Evolutionary conservation across 2,797 vertebrate genomes (phyloP), one percentile per base, ranked within the genome.

Genomic region (Sciurus carolinensis): DNA sequence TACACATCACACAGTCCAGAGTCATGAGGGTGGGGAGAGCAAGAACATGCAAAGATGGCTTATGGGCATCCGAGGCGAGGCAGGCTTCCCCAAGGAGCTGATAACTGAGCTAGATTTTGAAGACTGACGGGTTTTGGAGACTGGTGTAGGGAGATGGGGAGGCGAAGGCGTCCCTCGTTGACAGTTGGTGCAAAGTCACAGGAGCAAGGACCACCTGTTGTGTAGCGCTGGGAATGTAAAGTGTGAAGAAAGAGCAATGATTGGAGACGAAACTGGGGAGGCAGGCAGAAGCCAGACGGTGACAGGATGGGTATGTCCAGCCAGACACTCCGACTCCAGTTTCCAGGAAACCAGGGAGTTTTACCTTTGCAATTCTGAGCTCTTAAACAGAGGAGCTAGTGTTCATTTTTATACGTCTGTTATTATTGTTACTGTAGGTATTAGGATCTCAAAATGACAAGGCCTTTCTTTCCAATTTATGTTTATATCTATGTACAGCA

Each of bases 361-460:
- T 87, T 72, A 87, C 33, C 71, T 95, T 87, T 88, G 44, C 33
- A 71, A 8, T 14, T 69, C 4, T 50, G 83, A 80, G 47, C 50
- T 77, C 11, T 57, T 91, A 36, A 90, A 76, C 36, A n/a, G 20
- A 95, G 36, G 9, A 88, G 36, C 26, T 50, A 79, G 11, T 39
- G 66, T 73, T 85, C 47, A 71, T 73, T 62, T 90, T 57, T 72
- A 3, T 59, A 81, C 52, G 20, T 59, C 59, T 59, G 47, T 88
- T 90, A 13, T 73, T 72, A 26, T 57, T 39, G 24, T 36, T 72
- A 26, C 57, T 39, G 24, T 42, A 83, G 54, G n/a, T 50, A 82
- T 64, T 57, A 80, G 47, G 33, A 71, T 95, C 24, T 93, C 80
- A 85, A 88, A 85, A 92, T 90, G 50, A 33, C n/a, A 72, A 86